Evolutionary conservation across 1,140 invertebrate genomes (phyloP), one percentile per base, ranked within the genome.

Genomic region (Megalopta genalis): DNA sequence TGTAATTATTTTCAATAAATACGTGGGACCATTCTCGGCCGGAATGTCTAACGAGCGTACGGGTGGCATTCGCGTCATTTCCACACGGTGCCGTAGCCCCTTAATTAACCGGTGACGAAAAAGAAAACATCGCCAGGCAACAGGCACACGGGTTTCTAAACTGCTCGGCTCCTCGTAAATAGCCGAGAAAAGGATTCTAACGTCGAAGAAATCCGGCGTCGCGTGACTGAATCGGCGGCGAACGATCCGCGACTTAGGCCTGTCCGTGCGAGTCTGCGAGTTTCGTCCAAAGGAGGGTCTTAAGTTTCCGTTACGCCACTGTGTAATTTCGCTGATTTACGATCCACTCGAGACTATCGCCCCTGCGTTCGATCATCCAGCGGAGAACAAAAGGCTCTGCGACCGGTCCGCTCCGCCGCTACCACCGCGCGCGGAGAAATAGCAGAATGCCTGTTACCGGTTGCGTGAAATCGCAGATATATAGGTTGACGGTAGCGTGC

Each of bases 281-380:
- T 65, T 73, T 73, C 49, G 70, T 74, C 70, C 62, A 84, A 80
- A 77, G 67, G 39, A 25, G 18, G 68, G 82, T 84, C 80, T 85
- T 80, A 84, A 81, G 68, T 84, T 85, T 79, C 77, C 83, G 83
- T 86, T 86, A 77, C 75, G 83, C 80, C 83, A 85, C 74, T 76
- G 67, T 81, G 70, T 59, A 85, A 85, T 86, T 86, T 85, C 75
- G 52, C 83, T 86, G 84, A 86, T 86, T 86, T 86, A 86, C 71
- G 83, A 76, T 76, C 80, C 79, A 67, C 75, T 81, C 69, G 65
- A 52, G 62, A 77, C 80, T 79, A 86, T 85, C 80, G 83, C 67
- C 81, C 72, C 54, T 85, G 63, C 68, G 71, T 64, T 81, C 75
- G 80, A 86, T 86, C 84, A 76, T 86, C 79, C 54, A 57, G 46